Percentiles rank a stretch among this genome's conserved stretches.
phyloP scores from a whole-genome alignment of 2,797 vertebrate species.

The Siniperca obscura region DNA sequence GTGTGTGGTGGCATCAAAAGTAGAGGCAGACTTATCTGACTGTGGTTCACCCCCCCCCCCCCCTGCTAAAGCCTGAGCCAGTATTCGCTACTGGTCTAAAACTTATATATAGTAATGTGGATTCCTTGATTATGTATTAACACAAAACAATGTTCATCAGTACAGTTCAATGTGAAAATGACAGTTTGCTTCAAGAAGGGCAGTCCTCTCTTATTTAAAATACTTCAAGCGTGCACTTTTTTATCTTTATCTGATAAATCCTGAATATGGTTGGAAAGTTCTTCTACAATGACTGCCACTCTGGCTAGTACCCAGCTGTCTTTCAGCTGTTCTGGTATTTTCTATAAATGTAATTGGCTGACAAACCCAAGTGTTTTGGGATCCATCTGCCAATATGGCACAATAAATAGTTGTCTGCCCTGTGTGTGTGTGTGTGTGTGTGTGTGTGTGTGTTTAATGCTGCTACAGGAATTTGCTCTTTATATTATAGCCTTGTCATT shows the following conservation, averaged over 20 bases:
- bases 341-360: conserved; percentile 56
- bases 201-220: neutral
- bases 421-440: conserved; percentile 5
- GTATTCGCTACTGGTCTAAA: neutral
- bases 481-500: conserved; percentile 35
- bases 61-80: conserved; percentile 7
- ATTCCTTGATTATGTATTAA: neutral
- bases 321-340: conserved; percentile 39
- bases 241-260: neutral
- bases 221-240: neutral
- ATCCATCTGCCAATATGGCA: conserved; percentile 54
- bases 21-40: conserved; percentile 22
- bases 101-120: neutral
- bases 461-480: conserved; percentile 1
- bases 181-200: neutral
- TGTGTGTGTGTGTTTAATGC: conserved; percentile 12
- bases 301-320: conserved; percentile 23
- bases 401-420: conserved; percentile 32
- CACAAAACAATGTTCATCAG: neutral
- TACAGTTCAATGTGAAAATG: neutral
- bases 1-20: conserved; percentile 16
- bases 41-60: neutral
- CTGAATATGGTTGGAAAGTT: conserved; percentile 11
- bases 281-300: conserved; percentile 8
- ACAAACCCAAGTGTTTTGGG: conserved; percentile 29